Percentiles rank a stretch among this genome's conserved stretches.
These are phyloP conservation scores for Mesembrinibis cayennensis DNA, from an alignment of 2,113 vertebrate species.

Conservation along the genomic window DNA sequence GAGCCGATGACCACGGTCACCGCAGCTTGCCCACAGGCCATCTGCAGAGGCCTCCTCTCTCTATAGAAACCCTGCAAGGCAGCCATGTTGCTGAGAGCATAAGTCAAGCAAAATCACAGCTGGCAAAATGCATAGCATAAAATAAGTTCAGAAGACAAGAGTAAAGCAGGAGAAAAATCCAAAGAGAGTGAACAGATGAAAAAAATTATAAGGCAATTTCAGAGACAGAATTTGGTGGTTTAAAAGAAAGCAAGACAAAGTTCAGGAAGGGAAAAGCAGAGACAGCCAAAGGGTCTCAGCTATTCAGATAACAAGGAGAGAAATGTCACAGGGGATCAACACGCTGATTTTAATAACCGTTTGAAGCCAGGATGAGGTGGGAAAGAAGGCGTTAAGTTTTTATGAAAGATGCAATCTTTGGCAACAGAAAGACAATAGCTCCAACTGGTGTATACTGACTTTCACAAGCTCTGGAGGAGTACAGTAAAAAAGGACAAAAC, in stretches of 20 bases:
- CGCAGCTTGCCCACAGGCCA: background rate
- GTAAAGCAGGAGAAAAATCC: background rate
- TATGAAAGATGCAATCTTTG: background rate
- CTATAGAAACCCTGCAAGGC: background rate
- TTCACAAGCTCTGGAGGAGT: background rate
- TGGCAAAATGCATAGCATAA: background rate
- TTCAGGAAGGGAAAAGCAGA: background rate
- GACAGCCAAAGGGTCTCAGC: background rate
- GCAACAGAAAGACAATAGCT: background rate
- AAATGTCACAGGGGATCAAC: background rate
- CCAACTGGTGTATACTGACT: background rate
- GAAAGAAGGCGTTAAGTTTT: background rate
- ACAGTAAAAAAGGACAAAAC: background rate
- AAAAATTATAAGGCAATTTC: background rate
- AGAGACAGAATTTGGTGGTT: conserved; percentile 6
- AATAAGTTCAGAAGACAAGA: background rate
- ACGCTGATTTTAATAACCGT: background rate
- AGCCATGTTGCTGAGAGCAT: background rate
- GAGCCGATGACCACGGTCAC: background rate
- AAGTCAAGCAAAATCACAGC: background rate
- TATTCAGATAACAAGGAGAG: conserved; percentile 8
- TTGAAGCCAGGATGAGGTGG: background rate
- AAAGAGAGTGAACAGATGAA: background rate
- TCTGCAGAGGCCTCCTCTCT: background rate
- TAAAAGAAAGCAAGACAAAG: background rate